Conservation (phyloP, 2,113 vertebrate genomes). For the Microcebus tavaratra region DNA sequence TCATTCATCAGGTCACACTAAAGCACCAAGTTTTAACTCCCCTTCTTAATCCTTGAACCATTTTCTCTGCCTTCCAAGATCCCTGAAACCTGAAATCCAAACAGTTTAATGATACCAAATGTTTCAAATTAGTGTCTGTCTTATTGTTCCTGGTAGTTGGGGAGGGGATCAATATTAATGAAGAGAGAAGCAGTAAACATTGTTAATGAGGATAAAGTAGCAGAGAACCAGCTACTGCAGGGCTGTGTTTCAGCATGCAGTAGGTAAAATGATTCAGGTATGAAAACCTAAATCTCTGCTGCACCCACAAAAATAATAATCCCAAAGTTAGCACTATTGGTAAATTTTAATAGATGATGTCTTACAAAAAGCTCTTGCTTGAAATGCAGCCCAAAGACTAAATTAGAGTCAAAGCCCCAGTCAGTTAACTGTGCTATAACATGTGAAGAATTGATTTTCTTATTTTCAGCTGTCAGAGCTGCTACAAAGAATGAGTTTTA, state of each 20-base stretch:
- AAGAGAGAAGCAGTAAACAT: slow-evolving; percentile 85
- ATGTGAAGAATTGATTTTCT: slow-evolving; percentile 95
- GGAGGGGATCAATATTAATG: slow-evolving; percentile 85
- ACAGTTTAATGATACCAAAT: slow-evolving; percentile 82
- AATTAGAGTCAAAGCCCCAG: slow-evolving; percentile 91
- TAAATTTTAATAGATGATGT: slow-evolving; percentile 93
- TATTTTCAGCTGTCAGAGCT: slow-evolving; percentile 93
- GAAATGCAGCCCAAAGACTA: slow-evolving; percentile 87
- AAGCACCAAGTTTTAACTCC: neutral
- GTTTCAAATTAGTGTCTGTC: slow-evolving; percentile 81
- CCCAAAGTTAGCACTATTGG: slow-evolving; percentile 84
- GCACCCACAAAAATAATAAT: slow-evolving; percentile 83
- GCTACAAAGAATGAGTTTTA: slow-evolving; percentile 96
- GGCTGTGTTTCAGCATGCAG: slow-evolving; percentile 64
- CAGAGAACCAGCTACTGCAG: slow-evolving; percentile 66
- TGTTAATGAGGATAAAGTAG: slow-evolving; percentile 83
- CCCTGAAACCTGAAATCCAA: slow-evolving; percentile 79
- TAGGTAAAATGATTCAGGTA: slow-evolving; percentile 81
- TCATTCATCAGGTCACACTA: neutral
- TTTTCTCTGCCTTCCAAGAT: slow-evolving; percentile 57
- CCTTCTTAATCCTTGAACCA: slow-evolving; percentile 63
- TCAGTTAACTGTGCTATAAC: slow-evolving; percentile 89
- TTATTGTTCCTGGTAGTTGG: slow-evolving; percentile 80
- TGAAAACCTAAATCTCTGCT: slow-evolving; percentile 86
- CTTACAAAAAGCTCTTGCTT: slow-evolving; percentile 85